Evolutionary conservation across 2,888 invertebrate genomes (phyloP), one percentile per base, ranked within the genome.

Genomic region (Xanthorhoe spadicearia): DNA sequence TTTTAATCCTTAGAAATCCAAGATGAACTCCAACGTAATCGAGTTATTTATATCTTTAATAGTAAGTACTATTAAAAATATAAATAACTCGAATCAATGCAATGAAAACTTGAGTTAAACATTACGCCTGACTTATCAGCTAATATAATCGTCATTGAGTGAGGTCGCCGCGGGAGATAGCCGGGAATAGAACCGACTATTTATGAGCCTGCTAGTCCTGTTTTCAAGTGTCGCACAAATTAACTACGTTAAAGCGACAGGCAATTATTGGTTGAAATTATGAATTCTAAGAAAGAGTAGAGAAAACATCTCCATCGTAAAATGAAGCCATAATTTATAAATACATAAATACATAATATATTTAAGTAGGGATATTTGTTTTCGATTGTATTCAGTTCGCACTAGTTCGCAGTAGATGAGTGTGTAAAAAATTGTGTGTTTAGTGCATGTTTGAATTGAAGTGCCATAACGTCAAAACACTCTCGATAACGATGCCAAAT

Each of bases 161-260:
- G 69, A 74, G 68, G 77, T 74, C 75, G 69, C 63, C 13, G 72
- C 62, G 68, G 71, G 72, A 76, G 79, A 74, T 78, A 77, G 59
- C 62, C 60, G 46, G 57, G 72, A 75, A 77, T 76, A 76, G 73
- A 66, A 73, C 54, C 43, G 13, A 46, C 61, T 66, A 66, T 61
- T 62, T 61, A 57, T 23, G 48, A 52, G 18, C 53, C 28, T 66
- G 61, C 50, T 58, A 23, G 43, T 66, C 66, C 61, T 58, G 66
- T 66, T 66, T 53, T 57, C 10, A 43, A 43, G 52, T 35, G 61
- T 57, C 56, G 56, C 54, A 43, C 23, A 43, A 19, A 9, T 48
- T 7, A 8, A 17, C 48, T 15, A 17, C 48, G 15, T 17, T 2
- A 48, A 43, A 43, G 15, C 48, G 48, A 48, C 48, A 48, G 48